These are phyloP conservation scores for Rhombomys opimus DNA, from an alignment of 2,113 vertebrate species.

Conservation along the genomic window DNA sequence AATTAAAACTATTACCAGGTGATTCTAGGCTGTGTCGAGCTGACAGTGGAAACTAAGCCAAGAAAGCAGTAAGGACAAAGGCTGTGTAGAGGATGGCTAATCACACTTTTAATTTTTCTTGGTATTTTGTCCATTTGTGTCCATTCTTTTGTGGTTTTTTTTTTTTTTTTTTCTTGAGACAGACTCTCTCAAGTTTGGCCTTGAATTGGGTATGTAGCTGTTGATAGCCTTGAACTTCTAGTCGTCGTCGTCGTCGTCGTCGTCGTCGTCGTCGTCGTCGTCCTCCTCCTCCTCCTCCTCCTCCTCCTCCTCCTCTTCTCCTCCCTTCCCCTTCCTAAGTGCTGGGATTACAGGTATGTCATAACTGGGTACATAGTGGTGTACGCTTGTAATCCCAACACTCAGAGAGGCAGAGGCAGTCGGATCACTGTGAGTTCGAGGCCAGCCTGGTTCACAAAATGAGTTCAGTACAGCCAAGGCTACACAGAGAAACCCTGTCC, in stretches of 20 bases:
- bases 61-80: constrained; percentile 1
- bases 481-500: too few relatives aligned
- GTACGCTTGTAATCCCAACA: too few relatives aligned
- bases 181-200: not conserved
- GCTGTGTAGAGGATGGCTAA: not conserved
- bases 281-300: too few relatives aligned
- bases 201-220: not conserved
- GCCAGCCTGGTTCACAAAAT: too few relatives aligned
- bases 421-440: too few relatives aligned
- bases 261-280: too few relatives aligned
- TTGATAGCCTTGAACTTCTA: not conserved
- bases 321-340: too few relatives aligned
- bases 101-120: constrained; percentile 44
- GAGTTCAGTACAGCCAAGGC: too few relatives aligned
- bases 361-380: too few relatives aligned
- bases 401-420: too few relatives aligned
- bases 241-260: too few relatives aligned
- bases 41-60: not conserved
- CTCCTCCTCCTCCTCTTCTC: too few relatives aligned
- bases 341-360: not conserved
- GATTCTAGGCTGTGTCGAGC: not conserved
- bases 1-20: not conserved
- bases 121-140: constrained; percentile 4
- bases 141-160: not conserved
- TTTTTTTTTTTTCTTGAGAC: not conserved